Evolutionary conservation across 1,140 invertebrate species (phyloP).

Genomic region (Bactericera cockerelli): DNA sequence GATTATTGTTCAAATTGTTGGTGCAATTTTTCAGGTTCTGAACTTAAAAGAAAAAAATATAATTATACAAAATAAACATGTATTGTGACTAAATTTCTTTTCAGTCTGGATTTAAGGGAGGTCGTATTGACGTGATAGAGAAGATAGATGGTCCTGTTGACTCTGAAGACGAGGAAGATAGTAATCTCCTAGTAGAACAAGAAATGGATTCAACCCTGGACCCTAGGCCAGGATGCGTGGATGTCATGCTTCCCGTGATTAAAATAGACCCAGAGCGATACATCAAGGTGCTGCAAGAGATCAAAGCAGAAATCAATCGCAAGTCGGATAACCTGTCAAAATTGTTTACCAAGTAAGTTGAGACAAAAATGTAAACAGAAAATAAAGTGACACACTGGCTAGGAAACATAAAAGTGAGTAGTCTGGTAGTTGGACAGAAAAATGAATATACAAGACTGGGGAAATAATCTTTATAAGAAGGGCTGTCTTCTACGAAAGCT

Average conservation of each 20-base stretch:
- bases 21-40: no score
- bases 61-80: no score
- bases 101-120: slow-evolving; percentile 3
- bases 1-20: no score
- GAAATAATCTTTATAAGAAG: no score
- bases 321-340: slow-evolving; percentile 2
- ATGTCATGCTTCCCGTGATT: not conserved
- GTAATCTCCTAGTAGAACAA: not conserved
- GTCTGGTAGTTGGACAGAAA: no score
- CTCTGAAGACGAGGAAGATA: not conserved
- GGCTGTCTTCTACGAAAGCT: no score
- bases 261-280: not conserved
- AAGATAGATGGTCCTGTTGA: not conserved
- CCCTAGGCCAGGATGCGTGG: not conserved
- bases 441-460: no score
- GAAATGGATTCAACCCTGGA: not conserved
- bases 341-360: slow-evolving; percentile 3
- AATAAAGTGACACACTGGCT: no score
- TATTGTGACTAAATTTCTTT: no score
- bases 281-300: not conserved
- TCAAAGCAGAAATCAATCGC: not conserved
- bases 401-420: no score
- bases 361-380: no score
- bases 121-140: not conserved
- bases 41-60: no score